Evolutionary conservation across 92 coral and sea anemone genomes (phyloP).

Genomic region (Scolanthus callimorphus): DNA sequence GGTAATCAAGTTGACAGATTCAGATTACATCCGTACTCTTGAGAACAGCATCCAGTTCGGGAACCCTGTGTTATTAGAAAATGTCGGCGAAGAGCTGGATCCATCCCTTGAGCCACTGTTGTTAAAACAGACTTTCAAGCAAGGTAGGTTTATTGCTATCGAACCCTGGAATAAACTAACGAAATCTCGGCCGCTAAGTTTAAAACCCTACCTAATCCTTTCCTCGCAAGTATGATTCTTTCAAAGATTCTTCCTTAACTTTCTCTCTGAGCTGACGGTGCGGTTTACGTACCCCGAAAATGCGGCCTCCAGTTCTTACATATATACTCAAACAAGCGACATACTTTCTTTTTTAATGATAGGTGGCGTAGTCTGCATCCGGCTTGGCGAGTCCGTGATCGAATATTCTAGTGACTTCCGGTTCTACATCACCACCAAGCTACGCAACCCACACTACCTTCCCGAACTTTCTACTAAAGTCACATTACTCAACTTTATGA

Average conservation of each 20-base stretch:
- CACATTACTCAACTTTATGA: conserved; percentile 96
- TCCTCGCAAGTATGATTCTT: too few relatives aligned
- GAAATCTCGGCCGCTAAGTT: too few relatives aligned
- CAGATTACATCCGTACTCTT: conserved; percentile 93
- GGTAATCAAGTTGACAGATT: conserved; percentile 97
- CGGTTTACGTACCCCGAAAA: too few relatives aligned
- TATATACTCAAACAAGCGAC: too few relatives aligned
- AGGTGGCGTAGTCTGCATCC: conserved; percentile 96
- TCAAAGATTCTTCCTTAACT: too few relatives aligned
- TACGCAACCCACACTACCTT: conserved; percentile 97
- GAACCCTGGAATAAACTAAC: too few relatives aligned
- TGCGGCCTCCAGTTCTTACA: too few relatives aligned
- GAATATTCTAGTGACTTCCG: conserved; percentile 97
- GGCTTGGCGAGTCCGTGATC: conserved; percentile 92
- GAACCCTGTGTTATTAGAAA: conserved; percentile 94
- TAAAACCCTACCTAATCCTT: too few relatives aligned
- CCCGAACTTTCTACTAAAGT: conserved; percentile 98
- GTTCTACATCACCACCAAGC: conserved; percentile 97
- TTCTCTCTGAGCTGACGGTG: not conserved
- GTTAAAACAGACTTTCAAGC: conserved; percentile 94
- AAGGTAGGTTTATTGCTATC: too few relatives aligned
- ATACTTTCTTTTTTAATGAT: too few relatives aligned
- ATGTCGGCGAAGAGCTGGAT: conserved; percentile 97
- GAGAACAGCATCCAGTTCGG: conserved; percentile 99
- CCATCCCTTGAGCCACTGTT: conserved; percentile 96